phyloP scores from a whole-genome alignment of 1,140 invertebrate genomes.

The Parapsyche elsis region DNA sequence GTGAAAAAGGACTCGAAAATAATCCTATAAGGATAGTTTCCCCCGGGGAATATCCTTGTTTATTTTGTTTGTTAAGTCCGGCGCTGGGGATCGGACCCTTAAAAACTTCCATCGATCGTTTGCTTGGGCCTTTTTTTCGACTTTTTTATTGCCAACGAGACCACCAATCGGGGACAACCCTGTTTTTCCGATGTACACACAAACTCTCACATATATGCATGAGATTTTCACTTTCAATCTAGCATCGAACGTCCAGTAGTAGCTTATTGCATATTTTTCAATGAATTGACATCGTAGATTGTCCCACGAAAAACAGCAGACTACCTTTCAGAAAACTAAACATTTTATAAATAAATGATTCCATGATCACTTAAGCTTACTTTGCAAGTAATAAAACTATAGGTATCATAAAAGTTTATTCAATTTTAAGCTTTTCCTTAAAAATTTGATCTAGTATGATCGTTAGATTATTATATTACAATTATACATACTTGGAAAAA shows the following conservation, averaged over 20 bases:
- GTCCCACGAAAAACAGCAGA: no score
- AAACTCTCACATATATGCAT: constrained; percentile 17
- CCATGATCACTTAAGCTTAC: no score
- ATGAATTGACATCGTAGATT: no score
- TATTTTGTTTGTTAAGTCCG: constrained; percentile 29
- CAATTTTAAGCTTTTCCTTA: no score
- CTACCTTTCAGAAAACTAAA: no score
- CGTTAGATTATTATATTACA: no score
- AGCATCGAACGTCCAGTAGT: not conserved
- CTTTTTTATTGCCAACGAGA: constrained; percentile 31
- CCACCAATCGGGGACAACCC: not conserved
- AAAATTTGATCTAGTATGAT: no score
- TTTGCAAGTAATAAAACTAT: no score
- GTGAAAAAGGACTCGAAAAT: constrained; percentile 23
- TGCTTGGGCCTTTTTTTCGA: not conserved
- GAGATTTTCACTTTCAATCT: not conserved
- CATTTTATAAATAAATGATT: no score
- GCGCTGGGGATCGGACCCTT: constrained; percentile 11
- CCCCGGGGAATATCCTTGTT: constrained; percentile 14
- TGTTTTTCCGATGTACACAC: not conserved
- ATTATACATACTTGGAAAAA: no score
- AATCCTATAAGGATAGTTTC: constrained; percentile 15
- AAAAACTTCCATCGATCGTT: constrained; percentile 29
- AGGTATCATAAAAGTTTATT: no score
- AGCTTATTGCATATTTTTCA: no score